Percentiles rank a stretch among this genome's conserved stretches.
Evolutionary conservation across 2,888 invertebrate genomes (phyloP).

Genomic region (Neelides folsomi): DNA sequence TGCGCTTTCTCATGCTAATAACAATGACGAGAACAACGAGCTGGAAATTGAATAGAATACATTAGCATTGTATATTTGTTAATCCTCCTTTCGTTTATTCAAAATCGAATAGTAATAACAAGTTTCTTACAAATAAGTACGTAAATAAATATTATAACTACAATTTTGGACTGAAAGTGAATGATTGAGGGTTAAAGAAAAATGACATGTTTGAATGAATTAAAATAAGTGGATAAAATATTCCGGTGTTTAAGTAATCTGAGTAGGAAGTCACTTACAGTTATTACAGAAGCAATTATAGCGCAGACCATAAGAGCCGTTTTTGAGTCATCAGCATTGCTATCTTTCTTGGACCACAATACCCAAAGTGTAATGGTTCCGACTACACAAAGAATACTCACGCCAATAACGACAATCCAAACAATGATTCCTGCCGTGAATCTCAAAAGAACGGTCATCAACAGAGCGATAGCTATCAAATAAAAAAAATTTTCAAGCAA

Average conservation of each 20-base stretch:
- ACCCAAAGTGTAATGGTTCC: constrained; percentile 49
- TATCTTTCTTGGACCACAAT: constrained; percentile 15
- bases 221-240: too few species aligned
- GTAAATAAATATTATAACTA: too few species aligned
- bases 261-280: not conserved
- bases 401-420: constrained; percentile 48
- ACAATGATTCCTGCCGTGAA: constrained; percentile 49
- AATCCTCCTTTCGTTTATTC: too few species aligned
- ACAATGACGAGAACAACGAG: constrained; percentile 44
- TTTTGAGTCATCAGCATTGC: not conserved
- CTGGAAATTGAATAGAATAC: constrained; percentile 31
- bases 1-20: constrained; percentile 49
- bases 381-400: constrained; percentile 42
- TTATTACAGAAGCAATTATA: not conserved
- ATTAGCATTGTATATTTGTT: not conserved
- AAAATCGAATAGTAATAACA: too few species aligned
- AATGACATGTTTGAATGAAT: too few species aligned
- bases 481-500: too few species aligned
- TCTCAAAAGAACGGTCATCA: constrained; percentile 44
- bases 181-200: too few species aligned
- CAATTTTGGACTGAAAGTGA: too few species aligned
- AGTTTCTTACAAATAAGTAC: too few species aligned
- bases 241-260: not conserved
- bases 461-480: constrained; percentile 44
- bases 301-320: constrained; percentile 4